phyloP scores from a whole-genome alignment of 2,888 invertebrate genomes.

The Fissipunctia ypsillon region DNA sequence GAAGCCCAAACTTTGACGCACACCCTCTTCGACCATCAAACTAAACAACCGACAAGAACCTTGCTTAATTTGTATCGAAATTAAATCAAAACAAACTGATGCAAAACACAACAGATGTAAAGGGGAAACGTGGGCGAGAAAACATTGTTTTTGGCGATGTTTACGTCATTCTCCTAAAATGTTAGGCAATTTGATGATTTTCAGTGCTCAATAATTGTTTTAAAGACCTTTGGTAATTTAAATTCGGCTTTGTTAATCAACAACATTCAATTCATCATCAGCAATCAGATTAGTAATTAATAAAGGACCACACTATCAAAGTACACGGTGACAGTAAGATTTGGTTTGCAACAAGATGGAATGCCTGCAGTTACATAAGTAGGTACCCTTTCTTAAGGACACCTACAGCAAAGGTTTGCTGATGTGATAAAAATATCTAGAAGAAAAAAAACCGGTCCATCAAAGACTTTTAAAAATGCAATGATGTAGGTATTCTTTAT shows the following conservation, averaged over 20 bases:
- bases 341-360: too few species aligned
- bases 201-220: slow-evolving; percentile 5
- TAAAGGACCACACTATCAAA: background rate
- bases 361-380: too few species aligned
- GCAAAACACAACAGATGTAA: slow-evolving; percentile 47
- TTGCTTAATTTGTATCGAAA: slow-evolving; percentile 50
- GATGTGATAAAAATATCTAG: too few species aligned
- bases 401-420: too few species aligned
- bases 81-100: slow-evolving; percentile 48
- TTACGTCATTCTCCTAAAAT: slow-evolving; percentile 53
- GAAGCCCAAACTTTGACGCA: slow-evolving; percentile 1
- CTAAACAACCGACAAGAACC: slow-evolving; percentile 17
- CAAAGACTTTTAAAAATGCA: too few species aligned
- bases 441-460: too few species aligned
- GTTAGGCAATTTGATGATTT: slow-evolving; percentile 27
- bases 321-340: too few species aligned
- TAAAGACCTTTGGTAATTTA: background rate
- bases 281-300: background rate
- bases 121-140: slow-evolving; percentile 45
- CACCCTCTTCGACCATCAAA: background rate
- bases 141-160: slow-evolving; percentile 45
- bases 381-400: too few species aligned
- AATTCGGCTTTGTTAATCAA: slow-evolving; percentile 7
- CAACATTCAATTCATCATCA: too few species aligned
- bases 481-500: too few species aligned